Evolutionary conservation across 2,888 invertebrate genomes (phyloP).

Genomic region (Salticus scenicus): DNA sequence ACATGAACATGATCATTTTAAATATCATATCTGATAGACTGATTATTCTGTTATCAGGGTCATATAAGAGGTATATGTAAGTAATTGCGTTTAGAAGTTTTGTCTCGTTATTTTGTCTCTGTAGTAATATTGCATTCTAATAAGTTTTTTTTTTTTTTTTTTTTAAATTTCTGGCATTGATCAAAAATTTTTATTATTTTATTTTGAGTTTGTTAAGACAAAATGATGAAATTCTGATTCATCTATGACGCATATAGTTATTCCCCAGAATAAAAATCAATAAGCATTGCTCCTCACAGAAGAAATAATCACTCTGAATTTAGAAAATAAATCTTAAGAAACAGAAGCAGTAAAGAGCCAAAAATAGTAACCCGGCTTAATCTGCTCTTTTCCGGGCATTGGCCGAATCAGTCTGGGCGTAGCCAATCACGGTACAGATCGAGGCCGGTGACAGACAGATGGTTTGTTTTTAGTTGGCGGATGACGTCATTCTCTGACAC

Average conservation of each 20-base stretch:
- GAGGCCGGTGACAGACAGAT: conserved; percentile 15
- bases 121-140: too few species aligned
- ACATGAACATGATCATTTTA: too few species aligned
- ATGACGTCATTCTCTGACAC: background rate
- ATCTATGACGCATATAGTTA: background rate
- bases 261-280: conserved; percentile 1
- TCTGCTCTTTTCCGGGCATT: conserved; percentile 2
- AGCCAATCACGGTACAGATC: conserved; percentile 10
- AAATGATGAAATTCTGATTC: background rate
- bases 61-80: too few species aligned
- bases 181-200: too few species aligned
- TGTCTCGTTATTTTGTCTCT: too few species aligned
- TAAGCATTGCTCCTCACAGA: background rate
- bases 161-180: too few species aligned
- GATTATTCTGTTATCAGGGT: too few species aligned
- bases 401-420: conserved; percentile 1
- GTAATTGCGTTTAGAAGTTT: too few species aligned
- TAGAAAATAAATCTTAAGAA: background rate
- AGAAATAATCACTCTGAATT: too few species aligned
- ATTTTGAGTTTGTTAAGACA: too few species aligned
- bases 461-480: background rate
- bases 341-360: background rate
- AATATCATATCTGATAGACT: too few species aligned
- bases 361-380: background rate
- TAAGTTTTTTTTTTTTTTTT: too few species aligned